Evolutionary conservation across 2,113 vertebrate species (phyloP).

Genomic region (Phodopus roborovskii): DNA sequence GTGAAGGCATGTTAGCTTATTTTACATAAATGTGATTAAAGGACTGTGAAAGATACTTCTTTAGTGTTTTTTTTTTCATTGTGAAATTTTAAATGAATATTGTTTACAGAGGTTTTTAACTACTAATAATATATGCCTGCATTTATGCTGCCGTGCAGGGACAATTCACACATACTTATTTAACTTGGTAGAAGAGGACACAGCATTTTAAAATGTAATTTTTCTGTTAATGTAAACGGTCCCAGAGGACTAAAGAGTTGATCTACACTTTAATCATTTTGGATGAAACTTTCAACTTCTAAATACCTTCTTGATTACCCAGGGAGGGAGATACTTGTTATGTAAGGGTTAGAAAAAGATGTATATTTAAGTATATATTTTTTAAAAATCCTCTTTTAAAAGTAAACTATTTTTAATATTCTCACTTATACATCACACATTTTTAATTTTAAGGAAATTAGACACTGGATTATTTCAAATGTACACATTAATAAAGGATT

Average conservation of each 20-base stretch:
- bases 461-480: conserved; percentile 1
- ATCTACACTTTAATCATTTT: conserved; percentile 64
- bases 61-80: conserved; percentile 55
- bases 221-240: conserved; percentile 74
- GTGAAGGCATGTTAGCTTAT: background rate
- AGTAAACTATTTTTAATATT: conserved; percentile 3
- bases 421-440: background rate
- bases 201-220: conserved; percentile 74
- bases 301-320: conserved; percentile 56
- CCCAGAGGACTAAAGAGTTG: conserved; percentile 56
- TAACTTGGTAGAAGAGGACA: conserved; percentile 64
- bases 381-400: background rate
- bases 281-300: conserved; percentile 59
- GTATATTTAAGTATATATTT: background rate
- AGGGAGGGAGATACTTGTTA: background rate
- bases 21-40: conserved; percentile 62
- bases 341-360: conserved; percentile 34
- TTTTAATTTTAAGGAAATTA: conserved; percentile 38
- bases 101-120: conserved; percentile 65
- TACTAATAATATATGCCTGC: conserved; percentile 63
- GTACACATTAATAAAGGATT: conserved; percentile 35
- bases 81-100: conserved; percentile 53
- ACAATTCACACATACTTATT: conserved; percentile 66
- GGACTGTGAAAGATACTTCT: background rate
- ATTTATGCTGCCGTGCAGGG: conserved; percentile 69